Base-by-base conservation (phyloP, 2,888 invertebrate genomes). In the Priocnemis perturbator region DNA sequence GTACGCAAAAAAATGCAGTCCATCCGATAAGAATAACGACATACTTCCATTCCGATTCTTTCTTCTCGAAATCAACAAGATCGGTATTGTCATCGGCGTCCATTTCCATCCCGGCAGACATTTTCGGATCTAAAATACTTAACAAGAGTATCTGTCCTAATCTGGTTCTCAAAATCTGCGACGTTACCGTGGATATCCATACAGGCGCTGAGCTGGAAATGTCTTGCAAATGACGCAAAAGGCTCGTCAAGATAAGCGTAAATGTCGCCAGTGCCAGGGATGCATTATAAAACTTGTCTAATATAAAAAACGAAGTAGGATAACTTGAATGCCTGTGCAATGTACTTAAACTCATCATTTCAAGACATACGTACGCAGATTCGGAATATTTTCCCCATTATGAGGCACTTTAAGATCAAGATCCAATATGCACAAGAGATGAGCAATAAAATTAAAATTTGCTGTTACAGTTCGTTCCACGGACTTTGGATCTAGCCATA, bases 371-470 rank as follows among this genome's bases (percentile, higher is more conserved):
- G 84, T 63, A 86, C 84, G 19, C 37, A 85, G 62, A 62, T 76
- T 71, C 14, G 83, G 82, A 15, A 71, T 30, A 14, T 26, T 47
- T 7, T 2, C 15, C 0, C 93, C 93, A 79, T 91, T 91, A 62
- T 90, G 90, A 0, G 93, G 93, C 48, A 93, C 86, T 60, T 89
- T 87, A 86, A 91, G 92, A 15, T 91, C 90, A 9, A 93, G 84
- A 83, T 92, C 91, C 52, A 91, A 90, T 0, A 93, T 82, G 81
- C 91, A 91, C 15, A 91, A 82, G 62, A 93, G 91, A 83, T 94
- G 93, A 9, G 90, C 89, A 44, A 92, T 88, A 2, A 93, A 89
- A 83, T 92, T 92, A 55, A 93, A 89, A 76, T 91, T 91, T 57
- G 91, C 90, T 48, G 93, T 77, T 45, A 90, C 76, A 67, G 93